Base-by-base conservation (phyloP, 1,140 invertebrate species). In the Holcopasites calliopsidis region DNA sequence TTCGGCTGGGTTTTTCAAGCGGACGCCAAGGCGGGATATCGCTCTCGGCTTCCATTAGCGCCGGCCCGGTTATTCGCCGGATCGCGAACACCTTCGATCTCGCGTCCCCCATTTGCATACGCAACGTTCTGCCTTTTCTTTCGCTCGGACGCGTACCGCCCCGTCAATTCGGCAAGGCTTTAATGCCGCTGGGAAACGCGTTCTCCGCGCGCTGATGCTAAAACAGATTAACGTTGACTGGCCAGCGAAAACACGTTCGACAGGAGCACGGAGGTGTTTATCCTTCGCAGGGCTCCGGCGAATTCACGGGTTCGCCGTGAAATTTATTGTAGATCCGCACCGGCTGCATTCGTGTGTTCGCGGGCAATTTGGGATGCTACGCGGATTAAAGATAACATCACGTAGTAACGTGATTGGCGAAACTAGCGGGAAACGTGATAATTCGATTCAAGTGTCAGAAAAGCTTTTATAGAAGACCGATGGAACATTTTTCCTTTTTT, bases 61-160 rank as follows among this genome's bases (percentile, higher is more conserved):
- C 7, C 11, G 16, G 33, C 60, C 35, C 10, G 58, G 70, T 61
- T 64, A 38, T 52, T 62, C 35, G 21, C 10, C 26, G 44, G 69
- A 72, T 54, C 42, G 8, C 70, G 35, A 72, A 62, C 70, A 72
- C 60, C 60, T 72, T 64, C 70, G 60, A 64, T 64, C 26, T 33
- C 57, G 31, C 26, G 23, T 31, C 33, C n/a, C n/a, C n/a, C 69
- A 64, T 72, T 72, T 62, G 33, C 69, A 72, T 64, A 31, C 6
- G n/a, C 40, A 35, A 18, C 26, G 26, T 62, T 62, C 38, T 2
- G 16, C 5, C 4, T 28, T n/a, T 62, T 28, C 26, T 60, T 49
- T 58, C 21, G 6, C 21, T 8, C 8, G 23, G 7, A 26, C 68
- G 31, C 42, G 21, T 26, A n/a, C n/a, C 60, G 40, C 16, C 18